Evolutionary conservation across 53 echinoderm and acorn worm species (phyloP), one percentile per base, ranked within the genome.

Genomic region (Holothuria scabra): DNA sequence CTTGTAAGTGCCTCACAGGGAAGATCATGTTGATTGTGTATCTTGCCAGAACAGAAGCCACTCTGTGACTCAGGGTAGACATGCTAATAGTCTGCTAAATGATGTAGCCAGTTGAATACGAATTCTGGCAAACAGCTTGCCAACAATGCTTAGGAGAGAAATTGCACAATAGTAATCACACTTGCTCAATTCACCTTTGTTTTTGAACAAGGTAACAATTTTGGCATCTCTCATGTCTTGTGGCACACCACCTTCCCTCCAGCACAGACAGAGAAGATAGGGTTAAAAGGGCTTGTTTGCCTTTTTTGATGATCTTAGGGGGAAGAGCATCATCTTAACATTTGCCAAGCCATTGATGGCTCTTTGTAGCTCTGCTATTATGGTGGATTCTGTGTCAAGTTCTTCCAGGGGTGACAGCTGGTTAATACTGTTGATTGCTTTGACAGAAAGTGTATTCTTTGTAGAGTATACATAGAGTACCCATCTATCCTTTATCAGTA

Each of bases 191-290:
- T 75, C 84, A 12, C 86, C 86, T 49, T 92, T 86, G 41, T 86
- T 89, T 46, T 92, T 89, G 80, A 79, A 92, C 26, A 89, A 84
- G 13, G 89, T 92, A 32, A 89, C 67, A 19, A 92, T 92, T 8
- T 68, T 79, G 30, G 92, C 83, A 82, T 92, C 83, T 21, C 61
- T 56, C 60, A 85, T 82, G 59, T 84, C 88, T 22, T 85, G 88
- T 2, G 92, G 89, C 12, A 92, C 70, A 0, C 25, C 34, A 4
- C 89, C 84, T 7, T 83, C 86, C 52, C 35, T 60, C 89, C 84
- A 89, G 71, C 89, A 78, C 2, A 44, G 83, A 79, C 84, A 83
- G 24, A 89, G 64, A n/a, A 92, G 71, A 4, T 86, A 65, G 86
- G 41, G 11, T 4, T 8, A 85, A 63, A 0, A 84, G 71, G 38